Base-by-base conservation (phyloP, 2,888 invertebrate genomes). In the Coecobrya sp. region DNA sequence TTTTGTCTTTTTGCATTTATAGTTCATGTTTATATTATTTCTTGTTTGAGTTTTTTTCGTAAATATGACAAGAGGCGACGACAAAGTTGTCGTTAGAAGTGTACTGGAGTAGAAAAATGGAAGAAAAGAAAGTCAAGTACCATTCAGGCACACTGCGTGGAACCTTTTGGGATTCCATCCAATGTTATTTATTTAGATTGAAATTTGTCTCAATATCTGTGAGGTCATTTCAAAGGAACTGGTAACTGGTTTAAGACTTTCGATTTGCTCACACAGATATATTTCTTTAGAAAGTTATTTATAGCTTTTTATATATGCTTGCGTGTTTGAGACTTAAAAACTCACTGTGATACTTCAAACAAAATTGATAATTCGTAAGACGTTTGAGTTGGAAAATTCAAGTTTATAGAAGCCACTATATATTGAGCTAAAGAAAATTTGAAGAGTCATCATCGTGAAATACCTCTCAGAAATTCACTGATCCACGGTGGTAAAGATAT, bases 171-270 rank as follows among this genome's bases (percentile, higher is more conserved):
- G 84, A 65, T 42, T 84, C 45, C 65, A 65, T 25, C 84, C 45
- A 84, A 84, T 84, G 45, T 84, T 45, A 84, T 42, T 65, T 65
- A 65, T 65, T 65, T 65, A 16, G 42, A 84, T 65, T 27, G 65
- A 42, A 65, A 84, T 84, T 27, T 25, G 65, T 65, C 25, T 27
- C 65, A 27, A 62, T 45, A n/a, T 84, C 42, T 82, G 42, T 65
- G 65, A 84, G 82, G 82, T 82, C 82, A 82, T 82, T 82, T 59
- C 49, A 49, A 19, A 59, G 59, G 19, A 59, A 8, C 5, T 19
- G 19, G n/a, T n/a, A n/a, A n/a, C 25, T 49, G 19, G 59, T 59
- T n/a, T n/a, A 19, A n/a, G 19, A n/a, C 19, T 2, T 19, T 22
- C 19, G 59, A 19, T n/a, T 59, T 4, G 59, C 19, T 59, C 22